Evolutionary conservation across 1,140 invertebrate genomes (phyloP).

Genomic region (Heliconius hermathena): DNA sequence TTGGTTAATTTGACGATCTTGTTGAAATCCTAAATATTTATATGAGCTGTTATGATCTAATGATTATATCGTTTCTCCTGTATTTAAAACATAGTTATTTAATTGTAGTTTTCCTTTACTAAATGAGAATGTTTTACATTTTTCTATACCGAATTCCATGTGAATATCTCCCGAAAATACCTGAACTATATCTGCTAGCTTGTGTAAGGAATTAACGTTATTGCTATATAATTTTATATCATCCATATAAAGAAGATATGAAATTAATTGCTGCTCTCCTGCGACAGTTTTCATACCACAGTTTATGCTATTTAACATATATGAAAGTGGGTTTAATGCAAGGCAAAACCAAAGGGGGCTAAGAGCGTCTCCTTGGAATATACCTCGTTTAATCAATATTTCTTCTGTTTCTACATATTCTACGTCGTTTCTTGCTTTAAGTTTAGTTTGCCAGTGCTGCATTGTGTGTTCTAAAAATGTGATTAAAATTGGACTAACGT

Average conservation of each 20-base stretch:
- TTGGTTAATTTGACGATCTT: background rate
- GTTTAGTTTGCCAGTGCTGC: background rate
- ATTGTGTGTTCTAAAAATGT: background rate
- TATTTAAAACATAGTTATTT: background rate
- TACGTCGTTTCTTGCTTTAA: background rate
- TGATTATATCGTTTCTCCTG: conserved; percentile 6
- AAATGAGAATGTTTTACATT: conserved; percentile 23
- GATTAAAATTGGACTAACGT: background rate
- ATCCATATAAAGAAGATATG: conserved; percentile 30
- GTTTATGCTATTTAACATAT: background rate
- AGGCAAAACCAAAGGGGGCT: background rate
- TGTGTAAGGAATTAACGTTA: background rate
- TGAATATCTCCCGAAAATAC: conserved; percentile 9
- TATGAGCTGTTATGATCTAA: background rate
- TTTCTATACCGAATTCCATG: conserved; percentile 27
- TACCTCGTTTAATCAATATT: conserved; percentile 24
- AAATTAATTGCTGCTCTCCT: background rate
- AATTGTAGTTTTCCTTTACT: background rate
- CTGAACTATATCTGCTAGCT: conserved; percentile 11
- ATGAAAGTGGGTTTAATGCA: conserved; percentile 25
- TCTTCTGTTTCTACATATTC: conserved; percentile 9
- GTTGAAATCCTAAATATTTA: conserved; percentile 26
- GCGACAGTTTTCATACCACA: too few species aligned
- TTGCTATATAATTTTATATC: conserved; percentile 28
- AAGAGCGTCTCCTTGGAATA: conserved; percentile 32